These are phyloP conservation scores for Acanthoscelides obtectus DNA, from an alignment of 2,888 invertebrate species.

Conservation along the genomic window DNA sequence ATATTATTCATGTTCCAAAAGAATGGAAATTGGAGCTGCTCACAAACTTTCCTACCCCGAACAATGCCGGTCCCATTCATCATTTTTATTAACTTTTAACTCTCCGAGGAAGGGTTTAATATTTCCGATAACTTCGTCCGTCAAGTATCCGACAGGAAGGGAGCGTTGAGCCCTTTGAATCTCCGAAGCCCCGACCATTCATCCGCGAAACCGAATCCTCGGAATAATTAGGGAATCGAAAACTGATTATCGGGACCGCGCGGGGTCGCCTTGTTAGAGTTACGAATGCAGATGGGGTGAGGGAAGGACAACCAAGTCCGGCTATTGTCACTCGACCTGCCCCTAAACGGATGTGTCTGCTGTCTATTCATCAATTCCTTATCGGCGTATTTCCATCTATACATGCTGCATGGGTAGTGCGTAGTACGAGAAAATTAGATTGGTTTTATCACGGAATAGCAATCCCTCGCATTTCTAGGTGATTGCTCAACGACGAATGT, in stretches of 20 bases:
- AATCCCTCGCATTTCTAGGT: too few relatives aligned
- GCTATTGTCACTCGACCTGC: slow-evolving; percentile 17
- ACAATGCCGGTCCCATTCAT: not conserved
- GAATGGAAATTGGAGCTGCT: not conserved
- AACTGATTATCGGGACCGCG: slow-evolving; percentile 34
- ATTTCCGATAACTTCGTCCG: not conserved
- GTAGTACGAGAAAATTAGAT: not conserved
- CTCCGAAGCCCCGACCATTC: not conserved
- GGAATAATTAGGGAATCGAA: slow-evolving; percentile 37
- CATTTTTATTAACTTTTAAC: not conserved
- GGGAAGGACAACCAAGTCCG: slow-evolving; percentile 32
- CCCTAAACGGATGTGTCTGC: slow-evolving; percentile 35
- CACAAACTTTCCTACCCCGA: not conserved
- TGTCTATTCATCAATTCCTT: slow-evolving; percentile 35
- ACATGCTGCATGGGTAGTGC: slow-evolving; percentile 3
- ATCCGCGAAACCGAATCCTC: slow-evolving; percentile 21
- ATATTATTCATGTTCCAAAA: too few relatives aligned
- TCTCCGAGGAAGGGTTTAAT: not conserved
- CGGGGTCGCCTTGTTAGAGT: slow-evolving; percentile 30
- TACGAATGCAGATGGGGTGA: slow-evolving; percentile 37
- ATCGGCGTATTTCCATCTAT: slow-evolving; percentile 27
- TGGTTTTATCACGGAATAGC: not conserved
- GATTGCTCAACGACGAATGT: too few relatives aligned
- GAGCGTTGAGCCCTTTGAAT: not conserved
- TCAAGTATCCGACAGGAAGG: not conserved